Conservation (phyloP, 2,113 vertebrate species). For the Physeter macrocephalus region DNA sequence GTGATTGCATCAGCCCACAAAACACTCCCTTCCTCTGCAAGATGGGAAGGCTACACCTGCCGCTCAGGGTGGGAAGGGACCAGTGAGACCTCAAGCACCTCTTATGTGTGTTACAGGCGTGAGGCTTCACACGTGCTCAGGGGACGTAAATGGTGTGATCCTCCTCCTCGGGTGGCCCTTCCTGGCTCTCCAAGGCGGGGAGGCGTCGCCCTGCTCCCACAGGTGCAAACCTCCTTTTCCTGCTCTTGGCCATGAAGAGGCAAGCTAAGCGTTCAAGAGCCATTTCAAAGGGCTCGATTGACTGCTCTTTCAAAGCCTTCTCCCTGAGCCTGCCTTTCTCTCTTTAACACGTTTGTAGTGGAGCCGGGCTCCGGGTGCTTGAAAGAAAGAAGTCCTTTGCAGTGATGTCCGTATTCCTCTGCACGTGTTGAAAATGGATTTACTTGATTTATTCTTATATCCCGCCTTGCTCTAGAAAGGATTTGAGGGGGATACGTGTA, state of each 20-base stretch:
- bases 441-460: not conserved
- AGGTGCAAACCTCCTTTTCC: not conserved
- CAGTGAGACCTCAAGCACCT: not conserved
- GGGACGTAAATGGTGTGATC: rapidly evolving
- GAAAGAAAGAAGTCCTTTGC: too few species aligned
- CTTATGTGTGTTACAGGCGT: rapidly evolving
- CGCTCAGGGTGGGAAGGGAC: rapidly evolving
- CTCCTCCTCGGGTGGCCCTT: rapidly evolving
- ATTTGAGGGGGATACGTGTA: not conserved
- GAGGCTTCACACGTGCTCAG: rapidly evolving
- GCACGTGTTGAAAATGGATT: rapidly evolving
- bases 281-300: rapidly evolving
- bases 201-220: rapidly evolving
- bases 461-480: not conserved
- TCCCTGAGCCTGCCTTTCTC: rapidly evolving
- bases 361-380: not conserved
- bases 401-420: not conserved
- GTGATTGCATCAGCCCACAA: rapidly evolving
- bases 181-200: rapidly evolving
- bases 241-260: not conserved
- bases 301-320: rapidly evolving
- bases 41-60: rapidly evolving
- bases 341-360: not conserved
- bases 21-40: rapidly evolving
- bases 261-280: rapidly evolving